A percentile compares a stretch with the other conserved stretches of the same genome.
These are phyloP conservation scores for Tyrannus savana DNA, from an alignment of 2,113 vertebrate species.

Conservation along the genomic window DNA sequence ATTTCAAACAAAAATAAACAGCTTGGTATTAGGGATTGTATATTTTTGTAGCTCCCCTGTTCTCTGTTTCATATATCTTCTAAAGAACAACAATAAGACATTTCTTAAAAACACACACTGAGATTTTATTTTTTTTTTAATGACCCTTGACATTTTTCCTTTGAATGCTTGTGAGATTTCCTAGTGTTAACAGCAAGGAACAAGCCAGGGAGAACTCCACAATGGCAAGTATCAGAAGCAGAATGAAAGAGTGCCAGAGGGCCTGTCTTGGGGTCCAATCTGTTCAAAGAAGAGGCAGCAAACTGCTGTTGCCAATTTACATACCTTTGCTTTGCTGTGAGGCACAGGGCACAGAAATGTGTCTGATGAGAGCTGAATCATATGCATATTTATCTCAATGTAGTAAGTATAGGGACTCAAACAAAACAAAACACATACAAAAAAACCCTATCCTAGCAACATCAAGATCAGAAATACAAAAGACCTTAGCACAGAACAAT, in stretches of 20 bases:
- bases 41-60: background rate
- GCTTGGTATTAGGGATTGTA: background rate
- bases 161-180: background rate
- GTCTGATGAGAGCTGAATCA: background rate
- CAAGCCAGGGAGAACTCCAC: background rate
- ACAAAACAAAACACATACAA: background rate
- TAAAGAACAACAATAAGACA: background rate
- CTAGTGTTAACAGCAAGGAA: background rate
- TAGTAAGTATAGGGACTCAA: background rate
- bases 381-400: background rate
- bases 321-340: background rate
- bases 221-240: background rate
- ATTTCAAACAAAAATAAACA: background rate
- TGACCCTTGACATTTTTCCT: background rate
- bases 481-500: background rate
- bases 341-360: background rate
- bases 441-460: background rate
- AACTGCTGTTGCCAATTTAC: background rate
- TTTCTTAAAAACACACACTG: background rate
- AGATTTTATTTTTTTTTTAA: background rate
- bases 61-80: background rate
- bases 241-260: background rate
- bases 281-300: background rate
- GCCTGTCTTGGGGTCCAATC: background rate
- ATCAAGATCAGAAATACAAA: constrained; percentile 21